Evolutionary conservation across 2,797 vertebrate genomes (phyloP), one percentile per base, ranked within the genome.

Genomic region (Parauchenoglanis ngamensis): DNA sequence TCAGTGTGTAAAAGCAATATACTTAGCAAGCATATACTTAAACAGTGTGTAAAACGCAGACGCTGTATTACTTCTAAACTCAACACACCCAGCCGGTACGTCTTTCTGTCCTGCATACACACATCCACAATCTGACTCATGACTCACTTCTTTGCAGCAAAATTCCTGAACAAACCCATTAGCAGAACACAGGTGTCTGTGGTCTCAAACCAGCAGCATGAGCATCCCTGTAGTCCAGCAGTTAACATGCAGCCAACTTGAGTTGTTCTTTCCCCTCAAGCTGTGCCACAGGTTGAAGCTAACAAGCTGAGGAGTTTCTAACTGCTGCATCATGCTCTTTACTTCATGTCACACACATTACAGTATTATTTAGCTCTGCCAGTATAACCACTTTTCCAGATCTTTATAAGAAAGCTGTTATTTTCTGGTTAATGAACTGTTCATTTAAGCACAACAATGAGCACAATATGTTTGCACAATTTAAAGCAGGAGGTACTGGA

Each of bases 121-220:
- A 40, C 57, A 68, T 35, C 73, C 44, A 25, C 8, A 87, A 87
- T 15, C 25, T 54, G 15, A 77, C 46, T 46, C 19, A 21, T 52
- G 73, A 76, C 25, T 76, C 75, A 19, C 49, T 49, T 77, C 15
- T 35, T 57, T 56, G n/a, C 52, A 56, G 52, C n/a, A 59, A 79
- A 57, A 23, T 25, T 59, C 10, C 35, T 12, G 31, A 23, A 56
- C 78, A 89, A 91, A 89, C 86, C 89, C 91, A 92, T 94, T 93
- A 93, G 87, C 88, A 40, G 40, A 40, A 19, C 1, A 19, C 68
- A 40, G 6, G 57, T 2, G 59, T 46, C 23, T 49, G 21, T 7
- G 11, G 23, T 65, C 23, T 65, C 2, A 35, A 23, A 70, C 35
- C 46, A 21, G 25, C 40, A 81, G 79, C 35, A 49, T 82, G 40